Evolutionary conservation across 2,888 invertebrate species (phyloP).

Genomic region (Apamea crenata): DNA sequence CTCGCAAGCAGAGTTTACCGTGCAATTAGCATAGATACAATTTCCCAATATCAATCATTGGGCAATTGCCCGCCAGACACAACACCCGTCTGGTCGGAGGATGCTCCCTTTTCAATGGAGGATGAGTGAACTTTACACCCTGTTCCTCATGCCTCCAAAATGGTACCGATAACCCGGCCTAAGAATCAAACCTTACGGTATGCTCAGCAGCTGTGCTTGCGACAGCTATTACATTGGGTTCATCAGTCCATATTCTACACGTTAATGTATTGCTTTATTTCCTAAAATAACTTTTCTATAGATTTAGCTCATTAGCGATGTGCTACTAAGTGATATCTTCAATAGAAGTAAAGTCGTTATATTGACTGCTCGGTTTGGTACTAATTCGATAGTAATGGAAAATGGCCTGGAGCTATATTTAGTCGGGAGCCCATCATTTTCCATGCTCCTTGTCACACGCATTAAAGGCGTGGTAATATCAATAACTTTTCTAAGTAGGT

Average conservation of each 20-base stretch:
- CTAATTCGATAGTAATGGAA: constrained; percentile 23
- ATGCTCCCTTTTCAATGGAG: no score
- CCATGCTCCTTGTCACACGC: not conserved
- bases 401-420: not conserved
- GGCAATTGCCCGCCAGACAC: no score
- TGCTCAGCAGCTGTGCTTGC: not conserved
- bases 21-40: no score
- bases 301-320: constrained; percentile 4
- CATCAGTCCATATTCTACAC: not conserved
- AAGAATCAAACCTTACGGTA: not conserved
- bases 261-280: not conserved
- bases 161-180: no score
- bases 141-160: no score
- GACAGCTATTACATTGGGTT: not conserved
- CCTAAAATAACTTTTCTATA: constrained; percentile 8
- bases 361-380: not conserved
- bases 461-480: no score
- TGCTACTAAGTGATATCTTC: constrained; percentile 2
- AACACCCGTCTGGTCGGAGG: no score
- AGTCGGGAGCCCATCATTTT: not conserved
- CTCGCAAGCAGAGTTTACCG: no score
- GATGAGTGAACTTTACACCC: no score
- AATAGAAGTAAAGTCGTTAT: not conserved
- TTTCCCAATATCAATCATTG: no score
- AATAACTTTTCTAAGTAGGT: no score